phyloP scores from a whole-genome alignment of 2,113 vertebrate species.

The Dipodomys merriami region DNA sequence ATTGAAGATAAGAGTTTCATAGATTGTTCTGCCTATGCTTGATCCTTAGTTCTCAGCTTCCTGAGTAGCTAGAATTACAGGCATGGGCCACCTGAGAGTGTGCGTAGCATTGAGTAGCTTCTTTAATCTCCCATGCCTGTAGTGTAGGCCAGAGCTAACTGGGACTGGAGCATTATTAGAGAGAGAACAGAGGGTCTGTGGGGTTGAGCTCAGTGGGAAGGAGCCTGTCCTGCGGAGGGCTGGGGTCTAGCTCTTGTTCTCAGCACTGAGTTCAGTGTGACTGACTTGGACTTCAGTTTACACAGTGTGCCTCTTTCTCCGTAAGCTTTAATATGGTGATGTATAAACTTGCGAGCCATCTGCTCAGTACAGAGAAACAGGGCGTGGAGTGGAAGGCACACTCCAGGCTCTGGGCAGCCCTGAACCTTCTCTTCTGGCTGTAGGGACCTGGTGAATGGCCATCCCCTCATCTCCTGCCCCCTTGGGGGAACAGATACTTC shows the following conservation, averaged over 20 bases:
- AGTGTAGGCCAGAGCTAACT: slow-evolving; percentile 36
- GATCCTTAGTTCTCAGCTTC: too few relatives aligned
- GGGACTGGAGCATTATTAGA: not conserved
- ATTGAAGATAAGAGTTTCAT: too few relatives aligned
- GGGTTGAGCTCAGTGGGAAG: not conserved
- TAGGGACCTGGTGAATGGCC: not conserved
- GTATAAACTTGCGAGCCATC: not conserved
- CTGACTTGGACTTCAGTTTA: slow-evolving; percentile 4
- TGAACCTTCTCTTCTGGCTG: not conserved
- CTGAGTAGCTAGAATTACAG: too few relatives aligned
- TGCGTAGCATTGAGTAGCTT: not conserved
- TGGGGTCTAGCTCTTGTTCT: not conserved
- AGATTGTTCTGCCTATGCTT: too few relatives aligned
- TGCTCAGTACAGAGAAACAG: not conserved
- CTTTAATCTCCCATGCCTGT: slow-evolving; percentile 57
- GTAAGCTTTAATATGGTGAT: not conserved
- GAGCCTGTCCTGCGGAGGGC: not conserved
- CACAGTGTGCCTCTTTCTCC: not conserved
- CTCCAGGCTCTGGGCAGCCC: not conserved
- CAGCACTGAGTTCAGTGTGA: not conserved
- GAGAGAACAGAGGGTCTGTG: not conserved
- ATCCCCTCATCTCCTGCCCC: not conserved
- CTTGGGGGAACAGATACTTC: not conserved
- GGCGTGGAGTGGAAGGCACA: not conserved
- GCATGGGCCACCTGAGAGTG: too few relatives aligned